Conservation (phyloP, 1,140 invertebrate species). For the Agraylea sexmaculata region DNA sequence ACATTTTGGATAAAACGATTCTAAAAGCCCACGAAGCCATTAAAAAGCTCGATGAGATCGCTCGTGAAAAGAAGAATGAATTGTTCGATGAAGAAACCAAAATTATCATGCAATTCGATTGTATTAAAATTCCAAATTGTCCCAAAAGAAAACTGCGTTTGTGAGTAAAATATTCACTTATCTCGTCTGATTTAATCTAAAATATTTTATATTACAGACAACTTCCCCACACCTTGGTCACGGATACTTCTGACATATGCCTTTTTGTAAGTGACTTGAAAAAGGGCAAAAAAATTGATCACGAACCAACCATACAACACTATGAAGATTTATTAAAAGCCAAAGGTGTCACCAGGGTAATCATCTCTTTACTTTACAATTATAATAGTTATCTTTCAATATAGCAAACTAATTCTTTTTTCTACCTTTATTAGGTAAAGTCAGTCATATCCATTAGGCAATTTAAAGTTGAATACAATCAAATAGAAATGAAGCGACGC, state of each 20-base stretch:
- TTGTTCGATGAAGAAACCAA: slow-evolving; percentile 30
- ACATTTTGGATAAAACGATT: slow-evolving; percentile 8
- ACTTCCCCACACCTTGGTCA: slow-evolving; percentile 40
- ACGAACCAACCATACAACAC: slow-evolving; percentile 45
- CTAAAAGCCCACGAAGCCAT: slow-evolving; percentile 23
- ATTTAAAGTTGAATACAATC: slow-evolving; percentile 51
- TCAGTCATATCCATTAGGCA: slow-evolving; percentile 47
- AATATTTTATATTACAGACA: slow-evolving; percentile 25
- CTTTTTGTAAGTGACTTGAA: slow-evolving; percentile 41
- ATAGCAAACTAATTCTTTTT: not conserved
- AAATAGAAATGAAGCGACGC: slow-evolving; percentile 50
- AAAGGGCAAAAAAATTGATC: slow-evolving; percentile 39
- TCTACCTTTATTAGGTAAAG: slow-evolving; percentile 26
- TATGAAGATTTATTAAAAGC: slow-evolving; percentile 42
- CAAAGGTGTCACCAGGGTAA: slow-evolving; percentile 29
- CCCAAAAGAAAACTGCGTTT: slow-evolving; percentile 32
- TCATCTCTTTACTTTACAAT: not conserved
- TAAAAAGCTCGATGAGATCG: slow-evolving; percentile 20
- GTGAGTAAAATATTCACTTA: slow-evolving; percentile 26
- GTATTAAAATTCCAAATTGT: slow-evolving; percentile 36
- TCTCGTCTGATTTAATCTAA: slow-evolving; percentile 4
- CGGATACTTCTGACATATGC: slow-evolving; percentile 40
- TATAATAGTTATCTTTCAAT: not conserved
- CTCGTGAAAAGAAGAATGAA: slow-evolving; percentile 22
- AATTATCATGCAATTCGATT: slow-evolving; percentile 34